Conservation (phyloP, 2,797 vertebrate species). For the Lagocephalus sceleratus region DNA sequence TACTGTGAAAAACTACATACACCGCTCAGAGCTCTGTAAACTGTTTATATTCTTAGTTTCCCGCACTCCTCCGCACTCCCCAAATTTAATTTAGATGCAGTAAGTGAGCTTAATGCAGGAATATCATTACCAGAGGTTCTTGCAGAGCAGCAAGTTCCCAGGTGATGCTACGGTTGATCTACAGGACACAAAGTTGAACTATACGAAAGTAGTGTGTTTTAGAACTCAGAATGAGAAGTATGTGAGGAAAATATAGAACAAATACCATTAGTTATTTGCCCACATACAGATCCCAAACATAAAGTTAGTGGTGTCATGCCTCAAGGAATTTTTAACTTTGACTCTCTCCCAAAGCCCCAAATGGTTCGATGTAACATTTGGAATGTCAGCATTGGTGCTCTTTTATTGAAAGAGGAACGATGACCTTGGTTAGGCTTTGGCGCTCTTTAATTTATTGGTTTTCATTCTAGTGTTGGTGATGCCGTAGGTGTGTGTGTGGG, state of each 20-base stretch:
- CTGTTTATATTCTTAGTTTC: constrained; percentile 25
- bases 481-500: constrained; percentile 33
- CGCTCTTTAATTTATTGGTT: constrained; percentile 21
- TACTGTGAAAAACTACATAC: constrained; percentile 15
- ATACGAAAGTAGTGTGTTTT: not conserved
- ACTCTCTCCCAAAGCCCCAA: constrained; percentile 30
- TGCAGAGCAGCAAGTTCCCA: constrained; percentile 1
- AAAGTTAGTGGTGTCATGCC: not conserved
- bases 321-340: constrained; percentile 40
- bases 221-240: not conserved
- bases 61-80: constrained; percentile 10
- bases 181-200: constrained; percentile 5
- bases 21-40: constrained; percentile 21
- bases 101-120: constrained; percentile 32
- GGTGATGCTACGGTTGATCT: constrained; percentile 8
- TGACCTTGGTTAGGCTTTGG: constrained; percentile 34
- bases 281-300: not conserved
- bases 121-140: constrained; percentile 23
- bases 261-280: not conserved
- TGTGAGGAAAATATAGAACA: constrained; percentile 8
- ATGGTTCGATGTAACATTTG: constrained; percentile 25
- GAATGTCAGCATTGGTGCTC: constrained; percentile 22
- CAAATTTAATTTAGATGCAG: constrained; percentile 35
- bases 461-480: constrained; percentile 49
- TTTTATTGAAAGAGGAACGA: constrained; percentile 25